Percentiles rank a stretch among this genome's conserved stretches.
Conservation (phyloP, 2,888 invertebrate species). For the Acanthosoma haemorrhoidale region DNA sequence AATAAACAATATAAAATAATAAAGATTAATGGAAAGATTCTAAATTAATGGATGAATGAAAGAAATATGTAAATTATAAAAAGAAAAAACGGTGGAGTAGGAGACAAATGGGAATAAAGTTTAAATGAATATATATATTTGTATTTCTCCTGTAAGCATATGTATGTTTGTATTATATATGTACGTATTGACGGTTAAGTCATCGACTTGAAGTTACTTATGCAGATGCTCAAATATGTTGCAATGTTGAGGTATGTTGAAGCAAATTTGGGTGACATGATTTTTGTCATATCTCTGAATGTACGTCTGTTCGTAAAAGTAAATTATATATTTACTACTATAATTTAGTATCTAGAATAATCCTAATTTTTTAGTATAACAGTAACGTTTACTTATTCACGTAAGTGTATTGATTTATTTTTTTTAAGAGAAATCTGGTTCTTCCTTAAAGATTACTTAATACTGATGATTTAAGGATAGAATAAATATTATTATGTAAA, state of each 20-base stretch:
- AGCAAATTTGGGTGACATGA: neutral
- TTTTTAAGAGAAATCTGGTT: conserved; percentile 37
- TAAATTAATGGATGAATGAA: conserved; percentile 1
- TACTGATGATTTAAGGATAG: conserved; percentile 14
- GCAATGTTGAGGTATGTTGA: neutral
- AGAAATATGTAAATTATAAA: neutral
- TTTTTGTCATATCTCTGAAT: conserved; percentile 5
- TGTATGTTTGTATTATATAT: conserved; percentile 8
- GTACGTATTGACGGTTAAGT: neutral
- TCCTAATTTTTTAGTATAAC: conserved; percentile 3
- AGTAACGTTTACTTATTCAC: neutral
- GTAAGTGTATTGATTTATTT: conserved; percentile 25
- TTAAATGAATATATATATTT: conserved; percentile 20
- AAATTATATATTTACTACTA: conserved; percentile 18
- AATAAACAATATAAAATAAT: neutral
- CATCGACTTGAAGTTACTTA: neutral
- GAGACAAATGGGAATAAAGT: neutral
- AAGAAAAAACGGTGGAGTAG: neutral
- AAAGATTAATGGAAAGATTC: neutral
- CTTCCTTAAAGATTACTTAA: conserved; percentile 36
- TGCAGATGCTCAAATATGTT: neutral
- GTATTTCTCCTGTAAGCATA: conserved; percentile 9
- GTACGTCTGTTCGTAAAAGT: neutral
- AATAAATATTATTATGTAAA: neutral
- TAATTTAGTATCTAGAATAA: conserved; percentile 7